These are phyloP conservation scores for Petroica traversi DNA, from an alignment of 2,113 vertebrate species.

Conservation along the genomic window DNA sequence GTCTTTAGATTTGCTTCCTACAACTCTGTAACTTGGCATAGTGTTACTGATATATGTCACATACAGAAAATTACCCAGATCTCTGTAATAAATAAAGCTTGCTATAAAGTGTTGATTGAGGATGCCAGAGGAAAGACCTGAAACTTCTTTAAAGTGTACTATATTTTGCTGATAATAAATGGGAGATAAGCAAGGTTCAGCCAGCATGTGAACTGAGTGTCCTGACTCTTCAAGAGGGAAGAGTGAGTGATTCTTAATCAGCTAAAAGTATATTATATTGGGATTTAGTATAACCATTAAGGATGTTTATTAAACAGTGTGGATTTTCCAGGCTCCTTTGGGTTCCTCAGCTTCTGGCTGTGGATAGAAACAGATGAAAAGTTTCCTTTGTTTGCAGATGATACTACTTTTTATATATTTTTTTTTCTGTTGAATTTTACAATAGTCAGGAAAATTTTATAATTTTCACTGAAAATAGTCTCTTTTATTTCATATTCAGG, in stretches of 20 bases:
- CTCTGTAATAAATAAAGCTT: background rate
- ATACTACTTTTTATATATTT: background rate
- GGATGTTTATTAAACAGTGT: background rate
- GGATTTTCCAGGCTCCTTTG: background rate
- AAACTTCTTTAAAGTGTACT: background rate
- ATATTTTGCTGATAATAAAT: background rate
- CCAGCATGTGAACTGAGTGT: background rate
- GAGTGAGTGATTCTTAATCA: background rate
- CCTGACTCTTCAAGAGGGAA: background rate
- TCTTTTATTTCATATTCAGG: background rate
- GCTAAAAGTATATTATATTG: background rate
- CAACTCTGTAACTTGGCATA: background rate
- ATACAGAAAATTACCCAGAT: background rate
- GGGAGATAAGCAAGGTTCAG: background rate
- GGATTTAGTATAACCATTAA: background rate
- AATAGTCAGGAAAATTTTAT: background rate
- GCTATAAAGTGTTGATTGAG: background rate
- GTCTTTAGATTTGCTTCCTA: background rate
- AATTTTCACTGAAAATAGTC: background rate
- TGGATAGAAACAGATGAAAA: background rate
- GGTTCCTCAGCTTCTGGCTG: background rate
- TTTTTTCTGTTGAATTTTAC: background rate
- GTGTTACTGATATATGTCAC: background rate
- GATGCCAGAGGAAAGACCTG: background rate
- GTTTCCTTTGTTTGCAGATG: background rate